Percentiles rank a stretch among this genome's conserved stretches.
Evolutionary conservation across 2,888 invertebrate species (phyloP).

Genomic region (Ochlodes sylvanus): DNA sequence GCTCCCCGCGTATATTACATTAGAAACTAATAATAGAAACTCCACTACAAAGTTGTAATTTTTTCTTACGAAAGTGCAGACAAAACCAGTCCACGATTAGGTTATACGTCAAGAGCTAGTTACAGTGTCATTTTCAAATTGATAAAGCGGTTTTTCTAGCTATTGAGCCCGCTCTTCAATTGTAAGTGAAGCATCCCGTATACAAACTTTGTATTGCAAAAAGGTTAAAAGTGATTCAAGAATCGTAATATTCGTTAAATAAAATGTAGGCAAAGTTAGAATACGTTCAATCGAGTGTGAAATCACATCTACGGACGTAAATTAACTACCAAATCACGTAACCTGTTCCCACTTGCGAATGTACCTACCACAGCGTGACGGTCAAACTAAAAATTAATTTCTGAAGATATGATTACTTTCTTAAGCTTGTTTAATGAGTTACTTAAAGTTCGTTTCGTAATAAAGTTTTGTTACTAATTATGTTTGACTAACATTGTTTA

Average conservation of each 20-base stretch:
- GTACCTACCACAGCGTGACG: conserved; percentile 12
- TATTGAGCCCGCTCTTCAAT: conserved; percentile 31
- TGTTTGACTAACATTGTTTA: neutral
- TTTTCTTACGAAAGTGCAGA: conserved; percentile 19
- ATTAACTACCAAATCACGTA: conserved; percentile 56
- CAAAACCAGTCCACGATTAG: conserved; percentile 22
- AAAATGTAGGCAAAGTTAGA: conserved; percentile 34
- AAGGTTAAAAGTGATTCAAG: conserved; percentile 31
- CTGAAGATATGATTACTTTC: conserved; percentile 11
- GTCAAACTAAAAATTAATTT: conserved; percentile 22
- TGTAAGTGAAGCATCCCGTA: conserved; percentile 34
- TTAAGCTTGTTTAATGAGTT: conserved; percentile 5
- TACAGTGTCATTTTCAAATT: conserved; percentile 34
- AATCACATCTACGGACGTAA: conserved; percentile 67
- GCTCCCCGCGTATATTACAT: conserved; percentile 14
- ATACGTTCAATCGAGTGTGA: conserved; percentile 60
- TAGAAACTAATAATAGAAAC: conserved; percentile 17
- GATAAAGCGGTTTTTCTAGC: conserved; percentile 33
- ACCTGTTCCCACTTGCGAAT: conserved; percentile 43
- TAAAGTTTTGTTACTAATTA: neutral
- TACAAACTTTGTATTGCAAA: conserved; percentile 36
- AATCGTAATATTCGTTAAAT: conserved; percentile 31
- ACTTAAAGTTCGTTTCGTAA: neutral
- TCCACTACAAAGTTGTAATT: conserved; percentile 15
- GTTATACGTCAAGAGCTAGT: conserved; percentile 28